Evolutionary conservation across 2,113 vertebrate species (phyloP).

Genomic region (Brachyistius frenatus): DNA sequence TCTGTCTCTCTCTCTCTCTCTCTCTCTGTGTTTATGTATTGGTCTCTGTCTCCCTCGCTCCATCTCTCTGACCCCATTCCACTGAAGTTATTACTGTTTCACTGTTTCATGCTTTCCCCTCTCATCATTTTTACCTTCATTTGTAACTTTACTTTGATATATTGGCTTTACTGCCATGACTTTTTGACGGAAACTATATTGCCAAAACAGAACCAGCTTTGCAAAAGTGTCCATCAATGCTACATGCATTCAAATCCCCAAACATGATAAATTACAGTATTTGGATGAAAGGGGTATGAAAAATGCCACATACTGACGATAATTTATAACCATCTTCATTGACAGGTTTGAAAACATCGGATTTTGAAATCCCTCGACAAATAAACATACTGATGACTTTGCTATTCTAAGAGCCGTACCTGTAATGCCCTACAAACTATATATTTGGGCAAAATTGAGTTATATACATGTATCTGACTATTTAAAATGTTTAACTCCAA

Average conservation of each 20-base stretch:
- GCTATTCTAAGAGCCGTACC: too few relatives aligned
- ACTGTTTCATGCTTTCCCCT: conserved; percentile 58
- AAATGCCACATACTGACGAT: neutral
- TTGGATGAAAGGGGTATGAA: neutral
- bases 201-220: conserved; percentile 43
- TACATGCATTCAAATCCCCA: conserved; percentile 9
- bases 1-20: neutral
- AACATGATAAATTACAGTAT: neutral
- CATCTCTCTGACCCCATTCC: conserved; percentile 65
- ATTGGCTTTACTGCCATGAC: conserved; percentile 30
- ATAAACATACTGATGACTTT: too few relatives aligned
- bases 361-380: too few relatives aligned
- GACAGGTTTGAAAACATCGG: neutral
- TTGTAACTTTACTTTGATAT: conserved; percentile 51
- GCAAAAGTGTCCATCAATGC: conserved; percentile 6
- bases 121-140: conserved; percentile 46
- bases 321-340: too few relatives aligned
- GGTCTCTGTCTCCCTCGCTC: conserved; percentile 11
- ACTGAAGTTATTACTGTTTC: conserved; percentile 51
- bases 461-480: too few relatives aligned
- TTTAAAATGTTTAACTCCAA: too few relatives aligned
- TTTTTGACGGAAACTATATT: conserved; percentile 41
- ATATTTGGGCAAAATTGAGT: neutral
- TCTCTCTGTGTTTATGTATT: conserved; percentile 19
- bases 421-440: neutral